These are phyloP conservation scores for Corythaeola cristata DNA, from an alignment of 2,113 vertebrate species.

Conservation along the genomic window DNA sequence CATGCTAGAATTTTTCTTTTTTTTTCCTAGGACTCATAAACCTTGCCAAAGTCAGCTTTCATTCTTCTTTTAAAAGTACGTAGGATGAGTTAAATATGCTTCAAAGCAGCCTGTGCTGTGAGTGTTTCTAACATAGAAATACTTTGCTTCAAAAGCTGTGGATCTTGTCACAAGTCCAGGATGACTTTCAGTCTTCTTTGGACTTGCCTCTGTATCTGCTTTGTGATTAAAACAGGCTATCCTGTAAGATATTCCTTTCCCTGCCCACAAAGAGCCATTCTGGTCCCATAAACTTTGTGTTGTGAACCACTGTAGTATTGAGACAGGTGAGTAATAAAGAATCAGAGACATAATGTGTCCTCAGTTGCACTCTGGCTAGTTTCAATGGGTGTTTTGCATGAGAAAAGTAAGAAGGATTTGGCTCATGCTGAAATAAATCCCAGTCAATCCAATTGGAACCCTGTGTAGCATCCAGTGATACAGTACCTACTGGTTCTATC, in stretches of 20 bases:
- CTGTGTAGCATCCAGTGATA: background rate
- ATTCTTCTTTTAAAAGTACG: conserved; percentile 32
- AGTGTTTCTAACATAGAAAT: conserved; percentile 29
- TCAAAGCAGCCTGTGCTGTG: conserved; percentile 5
- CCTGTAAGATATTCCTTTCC: background rate
- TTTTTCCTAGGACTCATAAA: background rate
- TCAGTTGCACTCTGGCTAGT: background rate
- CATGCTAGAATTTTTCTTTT: background rate
- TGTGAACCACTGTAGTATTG: background rate
- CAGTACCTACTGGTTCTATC: background rate
- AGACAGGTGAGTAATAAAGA: background rate
- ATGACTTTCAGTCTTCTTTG: conserved; percentile 11
- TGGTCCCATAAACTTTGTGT: background rate
- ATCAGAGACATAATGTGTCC: background rate
- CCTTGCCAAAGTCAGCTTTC: conserved; percentile 20
- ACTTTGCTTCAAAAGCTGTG: background rate
- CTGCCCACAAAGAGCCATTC: background rate
- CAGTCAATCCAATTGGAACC: conserved; percentile 11
- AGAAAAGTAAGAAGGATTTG: conserved; percentile 57
- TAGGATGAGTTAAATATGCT: conserved; percentile 47
- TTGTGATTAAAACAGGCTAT: background rate
- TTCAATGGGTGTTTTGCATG: conserved; percentile 34
- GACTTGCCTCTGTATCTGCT: background rate
- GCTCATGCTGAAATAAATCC: conserved; percentile 25
- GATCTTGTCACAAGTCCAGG: conserved; percentile 16